These are phyloP conservation scores for Tragopan temminckii DNA, from an alignment of 2,797 vertebrate genomes.

Conservation along the genomic window DNA sequence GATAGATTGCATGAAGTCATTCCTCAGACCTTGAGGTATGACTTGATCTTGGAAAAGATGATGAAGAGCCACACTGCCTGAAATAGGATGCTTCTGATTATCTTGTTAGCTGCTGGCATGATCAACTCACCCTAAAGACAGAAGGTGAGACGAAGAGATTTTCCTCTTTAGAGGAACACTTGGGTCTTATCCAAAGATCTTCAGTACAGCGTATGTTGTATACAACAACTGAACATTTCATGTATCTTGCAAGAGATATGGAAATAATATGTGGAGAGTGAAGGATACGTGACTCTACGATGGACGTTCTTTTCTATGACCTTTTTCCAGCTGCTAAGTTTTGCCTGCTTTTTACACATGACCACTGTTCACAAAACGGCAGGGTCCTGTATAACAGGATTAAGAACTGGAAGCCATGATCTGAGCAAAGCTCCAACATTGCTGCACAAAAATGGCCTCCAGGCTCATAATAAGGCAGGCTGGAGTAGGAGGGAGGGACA, in stretches of 20 bases:
- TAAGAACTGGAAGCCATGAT: background rate
- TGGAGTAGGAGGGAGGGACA: background rate
- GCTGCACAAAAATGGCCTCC: background rate
- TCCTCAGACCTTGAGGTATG: background rate
- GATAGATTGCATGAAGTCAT: background rate
- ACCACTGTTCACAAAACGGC: background rate
- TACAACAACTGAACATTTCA: background rate
- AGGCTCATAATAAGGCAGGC: background rate
- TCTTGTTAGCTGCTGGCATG: background rate
- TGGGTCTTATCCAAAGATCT: background rate
- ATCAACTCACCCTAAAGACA: slow-evolving; percentile 9
- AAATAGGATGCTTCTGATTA: background rate
- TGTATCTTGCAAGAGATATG: background rate
- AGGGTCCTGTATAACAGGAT: background rate
- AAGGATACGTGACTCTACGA: background rate
- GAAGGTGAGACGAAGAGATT: background rate
- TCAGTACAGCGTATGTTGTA: background rate
- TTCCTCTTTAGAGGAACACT: background rate
- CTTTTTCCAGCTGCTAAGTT: background rate
- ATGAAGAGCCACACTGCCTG: background rate
- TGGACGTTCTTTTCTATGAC: background rate
- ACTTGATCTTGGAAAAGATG: background rate
- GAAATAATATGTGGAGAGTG: background rate
- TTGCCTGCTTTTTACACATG: background rate
- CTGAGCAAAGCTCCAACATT: background rate